Evolutionary conservation across 2,888 invertebrate genomes (phyloP), one percentile per base, ranked within the genome.

Genomic region (Apotomis capreana): DNA sequence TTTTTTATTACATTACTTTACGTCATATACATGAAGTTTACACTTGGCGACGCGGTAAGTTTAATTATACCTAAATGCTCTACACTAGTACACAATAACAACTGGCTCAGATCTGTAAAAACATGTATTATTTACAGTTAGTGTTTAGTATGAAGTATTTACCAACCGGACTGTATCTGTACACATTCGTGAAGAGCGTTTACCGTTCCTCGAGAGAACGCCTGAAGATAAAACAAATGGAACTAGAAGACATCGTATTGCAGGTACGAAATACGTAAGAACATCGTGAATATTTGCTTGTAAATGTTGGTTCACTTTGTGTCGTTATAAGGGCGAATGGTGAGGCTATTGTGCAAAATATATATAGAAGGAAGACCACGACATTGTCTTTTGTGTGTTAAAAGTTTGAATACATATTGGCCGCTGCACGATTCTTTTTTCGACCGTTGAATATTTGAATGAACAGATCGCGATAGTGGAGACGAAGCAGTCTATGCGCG

Each of bases 241-340:
- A 91, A 77, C 78, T 89, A 60, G 89, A 91, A 74, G 92, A 92
- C 55, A 83, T 92, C 76, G 83, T 88, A 74, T 79, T 90, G 54
- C 90, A 92, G 89, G 91, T 92, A 74, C 76, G 74, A 65, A 52
- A 40, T 6, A 5, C 65, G 12, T 12, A 15, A 26, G 26, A 46
- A n/a, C 15, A 6, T 55, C 8, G 4, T 26, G 1, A 51, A 51
- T 13, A 40, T 44, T 44, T 44, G 13, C 1, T 49, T 49, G 9
- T 9, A 9, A 6, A 10, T 49, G 49, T 49, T 49, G 6, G 9
- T 0, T 9, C 9, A 10, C 2, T 2, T 26, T 26, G 26, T 26
- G 26, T 26, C 1, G 26, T 26, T 26, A 26, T 26, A 26, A 26
- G 15, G 15, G 15, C 15, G 15, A 26, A 26, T 0, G 26, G 26